Evolutionary conservation across 1,140 invertebrate species (phyloP), one percentile per base, ranked within the genome.

Genomic region (Diabrotica undecimpunctata): DNA sequence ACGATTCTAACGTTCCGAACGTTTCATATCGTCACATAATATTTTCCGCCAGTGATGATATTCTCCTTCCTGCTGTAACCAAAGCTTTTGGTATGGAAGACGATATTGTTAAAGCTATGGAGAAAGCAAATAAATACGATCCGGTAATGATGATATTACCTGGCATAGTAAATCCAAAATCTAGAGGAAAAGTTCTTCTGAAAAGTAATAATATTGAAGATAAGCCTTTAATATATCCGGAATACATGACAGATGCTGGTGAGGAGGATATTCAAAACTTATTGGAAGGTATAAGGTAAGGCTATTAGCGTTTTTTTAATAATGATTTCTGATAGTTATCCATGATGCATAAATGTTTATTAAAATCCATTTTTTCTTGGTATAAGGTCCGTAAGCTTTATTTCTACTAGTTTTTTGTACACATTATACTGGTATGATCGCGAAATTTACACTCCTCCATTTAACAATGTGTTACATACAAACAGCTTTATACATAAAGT

Each of bases 141-240:
- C 57, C 41, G 5, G 38, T 59, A 0, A 12, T 70, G 0, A 12
- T 55, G 5, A 61, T 73, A 14, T 12, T 88, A 69, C 86, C 89
- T 0, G 89, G 90, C 75, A 73, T 91, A 0, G 82, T 92, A n/a
- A 82, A 88, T 73, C 91, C 93, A 0, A 85, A 88, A 75, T 87
- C 85, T 12, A 76, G 77, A 25, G 88, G 88, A 12, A 76, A 77
- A 61, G 58, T 90, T 9, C 77, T 81, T 66, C 74, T 90, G 13
- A 81, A 77, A 59, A 78, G 78, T 61, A 77, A 63, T 25, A 81
- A 90, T 78, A 88, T 88, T 1, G 81, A 81, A 41, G 82, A 83
- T 62, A 80, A 83, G 70, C 90, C 90, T 0, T 74, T 85, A 12
- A 89, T 94, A 37, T 81, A 87, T 70, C 83, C 91, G 0, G 89